Percentiles rank a stretch among this genome's conserved stretches.
These are phyloP conservation scores for Promerops cafer DNA, from an alignment of 2,113 vertebrate genomes.

Conservation along the genomic window DNA sequence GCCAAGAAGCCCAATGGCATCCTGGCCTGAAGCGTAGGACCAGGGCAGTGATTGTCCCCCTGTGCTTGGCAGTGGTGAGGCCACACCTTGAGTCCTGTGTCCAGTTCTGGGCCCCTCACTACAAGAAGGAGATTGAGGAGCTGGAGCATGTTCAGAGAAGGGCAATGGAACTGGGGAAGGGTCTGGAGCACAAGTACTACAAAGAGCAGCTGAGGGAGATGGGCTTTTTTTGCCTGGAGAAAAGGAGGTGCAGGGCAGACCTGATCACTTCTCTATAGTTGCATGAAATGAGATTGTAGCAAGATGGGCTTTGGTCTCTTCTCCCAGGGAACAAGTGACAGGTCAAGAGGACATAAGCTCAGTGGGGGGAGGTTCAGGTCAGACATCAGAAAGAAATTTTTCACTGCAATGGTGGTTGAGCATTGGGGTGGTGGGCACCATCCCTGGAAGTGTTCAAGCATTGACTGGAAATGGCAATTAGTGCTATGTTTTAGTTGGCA, in stretches of 20 bases:
- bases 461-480: neutral
- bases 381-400: neutral
- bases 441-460: neutral
- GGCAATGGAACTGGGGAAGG: neutral
- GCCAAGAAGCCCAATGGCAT: neutral
- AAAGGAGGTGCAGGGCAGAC: neutral
- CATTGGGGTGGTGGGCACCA: neutral
- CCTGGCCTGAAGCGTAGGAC: neutral
- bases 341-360: neutral
- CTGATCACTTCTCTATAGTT: no score
- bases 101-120: neutral
- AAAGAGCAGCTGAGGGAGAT: neutral
- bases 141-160: neutral
- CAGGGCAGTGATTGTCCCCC: neutral
- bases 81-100: no score
- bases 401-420: neutral
- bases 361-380: neutral
- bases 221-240: neutral
- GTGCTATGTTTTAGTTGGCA: neutral
- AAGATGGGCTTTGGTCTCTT: neutral
- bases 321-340: neutral
- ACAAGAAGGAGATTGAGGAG: neutral
- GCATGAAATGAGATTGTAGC: neutral
- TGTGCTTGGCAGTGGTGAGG: neutral
- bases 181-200: neutral